Evolutionary conservation across 1,140 invertebrate species (phyloP), one percentile per base, ranked within the genome.

Genomic region (Belonocnema kinseyi): DNA sequence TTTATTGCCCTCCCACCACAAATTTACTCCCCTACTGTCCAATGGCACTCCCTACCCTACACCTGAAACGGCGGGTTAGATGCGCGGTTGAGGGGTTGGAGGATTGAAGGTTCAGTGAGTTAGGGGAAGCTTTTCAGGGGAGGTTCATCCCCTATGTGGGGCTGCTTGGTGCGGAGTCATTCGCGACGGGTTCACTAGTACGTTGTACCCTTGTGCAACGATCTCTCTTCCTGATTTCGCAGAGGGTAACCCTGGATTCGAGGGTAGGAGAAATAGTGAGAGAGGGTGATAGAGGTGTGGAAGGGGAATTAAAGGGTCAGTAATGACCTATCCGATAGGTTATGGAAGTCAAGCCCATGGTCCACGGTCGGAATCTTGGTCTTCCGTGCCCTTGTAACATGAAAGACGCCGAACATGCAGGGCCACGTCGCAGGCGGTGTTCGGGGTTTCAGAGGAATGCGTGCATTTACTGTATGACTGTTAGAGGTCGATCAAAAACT

Each of bases 191-290:
- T 91, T 91, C 90, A 91, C 90, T 91, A 86, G 90, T 90, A 91
- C 90, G 91, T 85, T 91, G 88, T 90, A 90, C 88, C 87, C 90
- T 90, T 83, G 87, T 88, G 85, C 90, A 89, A 90, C 88, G 86
- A 85, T 90, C 89, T 91, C 87, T 90, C 89, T 91, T 90, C 89
- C 90, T 90, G 85, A 88, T 90, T 91, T 87, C 87, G 80, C 80
- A 3, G 12, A 21, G 56, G 56, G 21, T 11, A 58, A 3, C n/a
- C 7, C 5, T 61, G 17, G 16, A 56, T 7, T 19, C 19, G 16
- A 56, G 17, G 58, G 21, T 12, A 14, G 26, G 61, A 33, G 61
- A 66, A 74, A 19, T 16, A 73, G 33, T 16, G 50, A 53, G 10
- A 74, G 17, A 3, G 52, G 50, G 21, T 50, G 26, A 50, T 13